Percentiles rank a stretch among this genome's conserved stretches.
Evolutionary conservation across 2,113 vertebrate genomes (phyloP).

Genomic region (Anthoscopus minutus): DNA sequence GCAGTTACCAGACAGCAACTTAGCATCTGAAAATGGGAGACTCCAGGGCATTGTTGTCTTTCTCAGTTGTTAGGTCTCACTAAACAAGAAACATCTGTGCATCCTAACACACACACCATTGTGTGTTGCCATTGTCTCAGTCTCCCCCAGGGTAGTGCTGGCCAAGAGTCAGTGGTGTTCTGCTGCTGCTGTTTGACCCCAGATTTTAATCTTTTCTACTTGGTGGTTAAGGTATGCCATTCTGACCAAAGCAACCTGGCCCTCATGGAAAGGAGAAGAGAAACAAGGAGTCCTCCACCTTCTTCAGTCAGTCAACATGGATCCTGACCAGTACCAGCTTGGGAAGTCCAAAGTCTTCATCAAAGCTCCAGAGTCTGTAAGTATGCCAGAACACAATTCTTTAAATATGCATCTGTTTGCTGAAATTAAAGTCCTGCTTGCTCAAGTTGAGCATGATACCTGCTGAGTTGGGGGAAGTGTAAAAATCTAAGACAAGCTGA

Average conservation of each 20-base stretch:
- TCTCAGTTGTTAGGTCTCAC: neutral
- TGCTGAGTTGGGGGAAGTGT: neutral
- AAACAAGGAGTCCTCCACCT: conserved; percentile 92
- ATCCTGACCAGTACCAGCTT: conserved; percentile 93
- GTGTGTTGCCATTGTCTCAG: neutral
- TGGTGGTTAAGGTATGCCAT: conserved; percentile 85
- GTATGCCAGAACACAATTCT: conserved; percentile 8
- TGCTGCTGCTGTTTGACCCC: neutral
- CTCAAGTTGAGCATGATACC: neutral
- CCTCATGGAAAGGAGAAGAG: conserved; percentile 90
- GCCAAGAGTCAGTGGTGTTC: neutral
- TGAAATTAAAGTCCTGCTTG: neutral
- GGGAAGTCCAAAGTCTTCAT: conserved; percentile 92
- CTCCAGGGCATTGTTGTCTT: neutral
- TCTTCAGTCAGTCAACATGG: conserved; percentile 92
- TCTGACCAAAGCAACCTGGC: conserved; percentile 95
- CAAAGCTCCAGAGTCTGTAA: conserved; percentile 95
- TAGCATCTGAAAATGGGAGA: neutral
- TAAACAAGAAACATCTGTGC: neutral
- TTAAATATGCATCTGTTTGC: neutral
- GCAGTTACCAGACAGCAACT: neutral
- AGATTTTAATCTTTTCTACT: neutral
- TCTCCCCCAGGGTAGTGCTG: neutral
- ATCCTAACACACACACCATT: neutral
- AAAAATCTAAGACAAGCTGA: neutral